Base-by-base conservation (phyloP, 2,888 invertebrate genomes). In the Melipona beecheii region DNA sequence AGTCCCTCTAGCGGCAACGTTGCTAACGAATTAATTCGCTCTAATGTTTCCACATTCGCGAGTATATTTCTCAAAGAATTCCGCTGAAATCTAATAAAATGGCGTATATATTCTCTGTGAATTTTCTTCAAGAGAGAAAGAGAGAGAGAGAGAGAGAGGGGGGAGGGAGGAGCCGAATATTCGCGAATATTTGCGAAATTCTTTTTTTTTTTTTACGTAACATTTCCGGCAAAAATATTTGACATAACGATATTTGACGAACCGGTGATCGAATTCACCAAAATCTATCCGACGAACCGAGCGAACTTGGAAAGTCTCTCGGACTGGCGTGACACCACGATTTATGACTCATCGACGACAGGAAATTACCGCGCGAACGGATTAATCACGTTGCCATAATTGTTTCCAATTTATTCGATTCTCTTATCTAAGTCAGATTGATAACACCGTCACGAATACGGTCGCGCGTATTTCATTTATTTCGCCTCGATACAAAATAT, bases 331-430 rank as follows among this genome's bases (percentile, higher is more conserved):
- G 50, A 36, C 60, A 65, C 58, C 31, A n/a, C 77, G 70, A 86
- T 86, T 81, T 75, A 79, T 76, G 86, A 81, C 76, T 85, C 84
- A 78, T 76, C 85, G 75, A 24, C 76, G 74, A 60, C 76, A 71
- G 80, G 80, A 85, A 85, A 84, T 85, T 76, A 58, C 77, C 56
- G 58, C 62, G 43, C 52, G 54, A 24, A 52, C 74, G 75, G 75
- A 84, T 85, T 80, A 84, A 85, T 85, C 84, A 65, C 81, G 73
- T 65, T 70, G 72, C 58, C 58, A 62, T 76, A 76, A 84, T 75
- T 70, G 84, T 69, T 79, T 68, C 64, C 65, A 72, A 83, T 79
- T 66, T 60, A 64, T 81, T 73, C 81, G 68, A 77, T 77, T 83
- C 65, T 43, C 43, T 31, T 36, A 70, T 36, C 64, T 31, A n/a